Conservation (phyloP, 37 sponge, comb jelly and placozoan genomes). For the Axinella damicornis region DNA sequence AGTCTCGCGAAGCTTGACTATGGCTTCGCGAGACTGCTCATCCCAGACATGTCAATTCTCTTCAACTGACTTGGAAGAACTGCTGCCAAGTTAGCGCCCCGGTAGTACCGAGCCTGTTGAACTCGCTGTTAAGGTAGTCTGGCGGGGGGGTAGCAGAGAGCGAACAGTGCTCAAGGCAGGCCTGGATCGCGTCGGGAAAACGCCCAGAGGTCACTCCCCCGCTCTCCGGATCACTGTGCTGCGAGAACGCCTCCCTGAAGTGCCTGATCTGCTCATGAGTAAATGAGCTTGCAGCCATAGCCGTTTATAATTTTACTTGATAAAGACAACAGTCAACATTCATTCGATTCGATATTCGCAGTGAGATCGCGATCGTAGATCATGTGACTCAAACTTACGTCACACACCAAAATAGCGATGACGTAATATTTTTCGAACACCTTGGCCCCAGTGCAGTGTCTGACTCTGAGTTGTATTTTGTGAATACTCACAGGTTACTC, state of each 20-base stretch:
- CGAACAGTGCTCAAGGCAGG: constrained; percentile 17
- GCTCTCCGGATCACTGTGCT: constrained; percentile 18
- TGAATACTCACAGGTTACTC: too few relatives aligned
- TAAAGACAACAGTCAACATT: background rate
- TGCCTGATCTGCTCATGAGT: constrained; percentile 50
- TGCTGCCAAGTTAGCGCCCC: constrained; percentile 58
- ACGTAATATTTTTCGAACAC: too few relatives aligned
- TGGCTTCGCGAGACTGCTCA: too few relatives aligned
- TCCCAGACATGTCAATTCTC: too few relatives aligned
- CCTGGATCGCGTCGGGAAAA: constrained; percentile 22
- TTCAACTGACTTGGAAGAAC: constrained; percentile 66
- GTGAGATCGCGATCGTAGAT: too few relatives aligned
- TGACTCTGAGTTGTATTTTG: too few relatives aligned
- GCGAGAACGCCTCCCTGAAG: constrained; percentile 60
- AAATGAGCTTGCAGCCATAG: constrained; percentile 30
- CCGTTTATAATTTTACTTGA: background rate
- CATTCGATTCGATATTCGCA: too few relatives aligned
- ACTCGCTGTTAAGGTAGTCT: constrained; percentile 31
- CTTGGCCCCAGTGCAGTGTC: too few relatives aligned
- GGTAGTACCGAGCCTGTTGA: constrained; percentile 31
- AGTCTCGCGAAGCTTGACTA: too few relatives aligned
- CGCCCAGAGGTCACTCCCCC: constrained; percentile 45
- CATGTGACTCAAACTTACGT: too few relatives aligned
- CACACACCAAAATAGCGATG: too few relatives aligned
- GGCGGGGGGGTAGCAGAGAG: background rate